Percentiles rank a stretch among this genome's conserved stretches.
phyloP scores from a whole-genome alignment of 1,140 invertebrate genomes.

The Eulimnadia texana region DNA sequence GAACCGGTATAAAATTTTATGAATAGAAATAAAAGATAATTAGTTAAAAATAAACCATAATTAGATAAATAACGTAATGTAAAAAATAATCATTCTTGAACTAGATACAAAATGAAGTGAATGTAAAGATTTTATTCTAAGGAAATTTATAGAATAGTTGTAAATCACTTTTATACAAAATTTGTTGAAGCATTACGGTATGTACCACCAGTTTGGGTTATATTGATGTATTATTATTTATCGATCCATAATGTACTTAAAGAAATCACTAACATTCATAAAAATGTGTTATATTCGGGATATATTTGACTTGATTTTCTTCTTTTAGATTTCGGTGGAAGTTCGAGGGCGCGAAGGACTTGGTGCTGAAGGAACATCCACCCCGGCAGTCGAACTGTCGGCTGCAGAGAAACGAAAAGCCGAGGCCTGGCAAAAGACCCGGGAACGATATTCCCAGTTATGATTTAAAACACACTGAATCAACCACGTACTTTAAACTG shows the following conservation, averaged over 20 bases:
- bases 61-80: too few relatives aligned
- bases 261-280: not conserved
- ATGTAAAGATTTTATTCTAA: too few relatives aligned
- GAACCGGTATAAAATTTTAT: conserved; percentile 12
- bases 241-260: too few relatives aligned
- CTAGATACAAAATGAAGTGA: too few relatives aligned
- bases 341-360: not conserved
- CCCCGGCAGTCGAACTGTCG: not conserved
- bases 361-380: conserved; percentile 1
- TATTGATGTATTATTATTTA: too few relatives aligned
- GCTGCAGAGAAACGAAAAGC: conserved; percentile 1
- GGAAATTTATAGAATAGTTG: too few relatives aligned
- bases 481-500: not conserved
- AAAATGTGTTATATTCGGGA: not conserved
- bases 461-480: not conserved
- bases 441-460: conserved; percentile 9
- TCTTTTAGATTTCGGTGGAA: conserved; percentile 4
- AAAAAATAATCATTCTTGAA: too few relatives aligned
- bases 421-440: conserved; percentile 9
- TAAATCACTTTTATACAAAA: too few relatives aligned
- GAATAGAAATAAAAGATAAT: too few relatives aligned
- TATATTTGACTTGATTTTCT: not conserved
- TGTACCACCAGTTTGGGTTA: not conserved
- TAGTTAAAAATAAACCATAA: too few relatives aligned
- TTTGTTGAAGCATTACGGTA: too few relatives aligned